Percentiles rank a stretch among this genome's conserved stretches.
Conservation (phyloP, 2,113 vertebrate species). For the human region GRCh38 chr1:22159501-22160000, state of each 20-base stretch:
- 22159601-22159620: too few species aligned
- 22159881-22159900: not conserved
- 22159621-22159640: not conserved
- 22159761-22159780: not conserved
- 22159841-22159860: accelerated
- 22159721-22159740: not conserved
- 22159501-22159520: too few species aligned
- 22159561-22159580: too few species aligned
- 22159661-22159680: not conserved
- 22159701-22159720: not conserved
- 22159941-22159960: not conserved
- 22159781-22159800: accelerated
- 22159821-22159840: not conserved
- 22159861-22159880: accelerated
- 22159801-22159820: accelerated
- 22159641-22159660: not conserved
- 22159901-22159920: not conserved
- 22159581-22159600: too few species aligned
- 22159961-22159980: not conserved
- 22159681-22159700: not conserved
- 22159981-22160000: not conserved
- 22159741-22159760: not conserved
- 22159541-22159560: too few species aligned
- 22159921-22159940: not conserved
- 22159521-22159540: too few species aligned